These are phyloP conservation scores for Drosophila serrata DNA, from an alignment of 1,140 invertebrate species.

Conservation along the genomic window DNA sequence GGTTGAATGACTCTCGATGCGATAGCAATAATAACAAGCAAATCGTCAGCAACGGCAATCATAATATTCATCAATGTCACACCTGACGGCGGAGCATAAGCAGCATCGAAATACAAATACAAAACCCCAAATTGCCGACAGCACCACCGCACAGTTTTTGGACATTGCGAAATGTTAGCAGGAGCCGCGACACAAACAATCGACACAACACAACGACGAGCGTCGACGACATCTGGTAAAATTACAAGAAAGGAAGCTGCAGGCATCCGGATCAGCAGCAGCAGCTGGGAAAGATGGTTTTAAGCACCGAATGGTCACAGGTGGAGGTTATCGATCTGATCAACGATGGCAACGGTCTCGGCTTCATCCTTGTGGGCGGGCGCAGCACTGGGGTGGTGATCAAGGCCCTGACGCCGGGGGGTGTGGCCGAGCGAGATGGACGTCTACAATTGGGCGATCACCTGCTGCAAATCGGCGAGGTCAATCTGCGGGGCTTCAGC, in stretches of 20 bases:
- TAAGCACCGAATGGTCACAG: constrained; percentile 96
- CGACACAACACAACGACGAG: constrained; percentile 30
- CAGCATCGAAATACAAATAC: constrained; percentile 9
- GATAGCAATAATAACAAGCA: constrained; percentile 57
- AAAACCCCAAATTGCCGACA: constrained; percentile 44
- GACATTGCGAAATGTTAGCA: constrained; percentile 69
- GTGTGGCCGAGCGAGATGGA: constrained; percentile 95
- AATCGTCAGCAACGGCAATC: constrained; percentile 35
- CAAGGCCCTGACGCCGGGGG: constrained; percentile 95
- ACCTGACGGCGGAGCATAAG: constrained; percentile 29
- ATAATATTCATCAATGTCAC: constrained; percentile 32
- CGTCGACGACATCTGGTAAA: constrained; percentile 18
- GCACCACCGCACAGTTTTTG: constrained; percentile 51
- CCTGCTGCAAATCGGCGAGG: constrained; percentile 96
- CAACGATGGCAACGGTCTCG: constrained; percentile 92
- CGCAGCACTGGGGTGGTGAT: constrained; percentile 98
- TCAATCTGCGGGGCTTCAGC: constrained; percentile 95
- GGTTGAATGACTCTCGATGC: constrained; percentile 62
- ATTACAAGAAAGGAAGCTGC: neutral
- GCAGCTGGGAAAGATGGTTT: constrained; percentile 86
- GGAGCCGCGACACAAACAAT: constrained; percentile 3
- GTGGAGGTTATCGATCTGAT: constrained; percentile 95
- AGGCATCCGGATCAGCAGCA: neutral
- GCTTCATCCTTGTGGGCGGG: constrained; percentile 97
- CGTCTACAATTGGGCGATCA: constrained; percentile 96